Conservation (phyloP, 2,888 invertebrate genomes). For the Cataglyphis cursor region DNA sequence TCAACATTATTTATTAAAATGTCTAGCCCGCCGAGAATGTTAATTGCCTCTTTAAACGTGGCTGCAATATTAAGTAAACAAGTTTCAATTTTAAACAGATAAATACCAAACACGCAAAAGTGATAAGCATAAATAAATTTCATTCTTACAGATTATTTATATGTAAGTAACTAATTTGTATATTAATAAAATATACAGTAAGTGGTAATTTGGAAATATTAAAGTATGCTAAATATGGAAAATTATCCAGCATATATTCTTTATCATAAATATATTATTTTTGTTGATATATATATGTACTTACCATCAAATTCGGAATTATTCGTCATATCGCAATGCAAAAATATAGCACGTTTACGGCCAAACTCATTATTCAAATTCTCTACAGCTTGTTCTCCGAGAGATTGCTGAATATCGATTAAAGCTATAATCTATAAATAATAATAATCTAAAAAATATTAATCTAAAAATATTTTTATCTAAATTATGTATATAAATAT, state of each 20-base stretch:
- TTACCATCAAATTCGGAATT: constrained; percentile 82
- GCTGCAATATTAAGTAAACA: constrained; percentile 77
- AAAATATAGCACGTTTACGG: constrained; percentile 78
- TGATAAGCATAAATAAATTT: neutral
- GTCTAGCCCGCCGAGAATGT: constrained; percentile 87
- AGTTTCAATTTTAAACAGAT: neutral
- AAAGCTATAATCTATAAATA: constrained; percentile 76
- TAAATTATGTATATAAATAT: neutral
- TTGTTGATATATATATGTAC: neutral
- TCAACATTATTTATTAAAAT: constrained; percentile 87
- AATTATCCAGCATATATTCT: neutral
- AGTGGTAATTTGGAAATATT: neutral
- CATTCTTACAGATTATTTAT: neutral
- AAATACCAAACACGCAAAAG: neutral
- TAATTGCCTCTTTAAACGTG: constrained; percentile 87
- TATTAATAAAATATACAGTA: neutral
- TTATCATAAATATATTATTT: neutral
- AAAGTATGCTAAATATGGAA: neutral
- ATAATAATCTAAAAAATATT: too few species aligned
- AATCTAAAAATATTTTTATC: neutral
- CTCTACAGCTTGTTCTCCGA: constrained; percentile 75
- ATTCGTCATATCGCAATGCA: constrained; percentile 81
- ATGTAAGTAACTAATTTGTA: neutral
- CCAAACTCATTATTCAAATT: constrained; percentile 81
- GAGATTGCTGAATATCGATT: constrained; percentile 77